Base-by-base conservation (phyloP, 2,113 vertebrate species). In the Scomber scombrus region DNA sequence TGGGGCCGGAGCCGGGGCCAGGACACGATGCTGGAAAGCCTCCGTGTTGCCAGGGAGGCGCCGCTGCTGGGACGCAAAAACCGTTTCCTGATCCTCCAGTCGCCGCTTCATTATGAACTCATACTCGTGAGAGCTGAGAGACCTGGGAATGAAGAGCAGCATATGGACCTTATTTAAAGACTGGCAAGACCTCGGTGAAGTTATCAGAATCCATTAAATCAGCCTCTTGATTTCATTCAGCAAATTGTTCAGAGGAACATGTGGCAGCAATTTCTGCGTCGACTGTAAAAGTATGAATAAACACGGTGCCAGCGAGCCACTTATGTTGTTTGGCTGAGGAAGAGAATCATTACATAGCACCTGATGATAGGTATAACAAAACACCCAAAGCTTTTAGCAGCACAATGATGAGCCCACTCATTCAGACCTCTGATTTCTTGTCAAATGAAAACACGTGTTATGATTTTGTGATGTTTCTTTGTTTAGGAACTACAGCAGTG, bases 71-170 rank as follows among this genome's bases (percentile, higher is more conserved):
- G 97, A 92, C 73, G 97, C 95, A 56, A 98, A 99, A 90, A 97
- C 96, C 14, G 97, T 93, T 94, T 99, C 98, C 96, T 97, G 97
- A 94, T 99, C 98, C 88, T 99, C 98, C 95, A 97, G 93, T 91
- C 97, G 96, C 50, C 98, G 96, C 97, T 99, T 99, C 98, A 99
- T 99, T 96, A 96, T 99, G 97, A 93, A 94, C 92, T 96, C 98
- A 99, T 99, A 94, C 96, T 98, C 94, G 19, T 19, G 70, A 85
- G 81, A 89, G 85, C 87, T 80, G 87, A 70, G 81, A 92, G 84
- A 92, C 91, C 93, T 94, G 82, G 14, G 19, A 47, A 74, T 3
- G 40, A 47, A 74, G 13, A 82, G 46, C 55, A 50, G 19, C 66
- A 88, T n/a, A 70, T 45, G 43, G 60, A 71, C 3, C 26, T 0